Percentiles rank a stretch among this genome's conserved stretches.
Conservation (phyloP, 2,888 invertebrate species). For the Lasioglossum villosulum region DNA sequence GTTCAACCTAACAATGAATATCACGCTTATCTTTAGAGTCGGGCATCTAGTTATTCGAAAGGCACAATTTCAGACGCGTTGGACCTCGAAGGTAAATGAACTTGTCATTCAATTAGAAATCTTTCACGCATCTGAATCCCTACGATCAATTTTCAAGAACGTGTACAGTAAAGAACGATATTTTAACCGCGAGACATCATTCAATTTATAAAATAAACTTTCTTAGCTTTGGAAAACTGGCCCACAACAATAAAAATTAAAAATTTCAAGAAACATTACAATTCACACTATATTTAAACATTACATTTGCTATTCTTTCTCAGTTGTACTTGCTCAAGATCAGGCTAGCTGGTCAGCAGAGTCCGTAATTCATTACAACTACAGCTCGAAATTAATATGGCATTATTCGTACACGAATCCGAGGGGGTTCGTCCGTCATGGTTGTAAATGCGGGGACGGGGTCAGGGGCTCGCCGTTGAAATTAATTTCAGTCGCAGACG, state of each 20-base stretch:
- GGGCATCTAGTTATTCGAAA: not conserved
- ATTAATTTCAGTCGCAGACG: conserved; percentile 48
- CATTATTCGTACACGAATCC: not conserved
- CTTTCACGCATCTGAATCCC: not conserved
- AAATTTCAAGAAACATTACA: not conserved
- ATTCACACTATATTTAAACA: not conserved
- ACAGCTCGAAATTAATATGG: not conserved
- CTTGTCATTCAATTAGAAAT: not conserved
- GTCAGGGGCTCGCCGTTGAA: not conserved
- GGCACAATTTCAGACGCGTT: too few relatives aligned
- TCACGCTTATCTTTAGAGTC: not conserved
- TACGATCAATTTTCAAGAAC: too few relatives aligned
- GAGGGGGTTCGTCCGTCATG: not conserved
- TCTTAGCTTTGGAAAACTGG: not conserved
- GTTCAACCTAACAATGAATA: not conserved
- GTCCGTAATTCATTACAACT: not conserved
- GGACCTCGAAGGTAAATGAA: not conserved
- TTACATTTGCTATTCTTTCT: not conserved
- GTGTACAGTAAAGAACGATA: not conserved
- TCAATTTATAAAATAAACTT: not conserved
- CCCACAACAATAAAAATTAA: not conserved
- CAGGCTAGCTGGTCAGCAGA: not conserved
- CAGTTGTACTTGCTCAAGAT: not conserved
- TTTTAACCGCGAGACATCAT: not conserved
- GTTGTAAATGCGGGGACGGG: not conserved